These are phyloP conservation scores for Luperina testacea DNA, from an alignment of 2,888 invertebrate species.

Conservation along the genomic window DNA sequence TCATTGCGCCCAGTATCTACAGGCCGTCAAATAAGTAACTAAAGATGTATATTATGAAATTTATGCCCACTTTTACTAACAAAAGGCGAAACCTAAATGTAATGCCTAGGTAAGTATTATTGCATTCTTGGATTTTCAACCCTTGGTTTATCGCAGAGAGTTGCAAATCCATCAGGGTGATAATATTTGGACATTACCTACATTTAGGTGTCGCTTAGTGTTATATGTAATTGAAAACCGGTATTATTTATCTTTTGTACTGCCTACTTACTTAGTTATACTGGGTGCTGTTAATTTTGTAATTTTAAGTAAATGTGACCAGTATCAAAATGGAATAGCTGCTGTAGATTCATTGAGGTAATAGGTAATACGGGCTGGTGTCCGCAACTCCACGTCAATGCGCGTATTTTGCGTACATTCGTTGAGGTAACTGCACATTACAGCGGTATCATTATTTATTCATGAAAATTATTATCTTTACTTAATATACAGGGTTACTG, in stretches of 20 bases:
- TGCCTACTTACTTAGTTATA: not conserved
- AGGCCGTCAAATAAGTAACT: not conserved
- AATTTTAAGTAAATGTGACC: conserved; percentile 40
- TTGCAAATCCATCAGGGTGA: not conserved
- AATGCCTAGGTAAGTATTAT: not conserved
- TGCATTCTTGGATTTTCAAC: not conserved
- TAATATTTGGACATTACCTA: not conserved
- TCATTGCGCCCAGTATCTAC: not conserved
- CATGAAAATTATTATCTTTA: not conserved
- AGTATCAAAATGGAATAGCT: conserved; percentile 14
- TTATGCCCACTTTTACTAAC: too few species aligned
- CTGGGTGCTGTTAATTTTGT: conserved; percentile 9
- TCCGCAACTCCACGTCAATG: too few species aligned
- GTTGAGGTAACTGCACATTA: conserved; percentile 12
- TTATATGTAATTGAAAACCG: not conserved
- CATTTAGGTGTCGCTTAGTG: not conserved
- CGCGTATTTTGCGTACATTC: too few species aligned
- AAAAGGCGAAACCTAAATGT: not conserved
- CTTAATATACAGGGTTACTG: too few species aligned
- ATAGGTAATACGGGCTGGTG: too few species aligned
- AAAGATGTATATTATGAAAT: not conserved
- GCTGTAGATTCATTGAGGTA: conserved; percentile 8
- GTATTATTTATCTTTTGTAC: not conserved
- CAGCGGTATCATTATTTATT: not conserved
- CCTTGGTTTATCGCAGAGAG: not conserved